A percentile compares a stretch with the other conserved stretches of the same genome.
Conservation (phyloP, 30 jellyfish, hydroid and myxozoan genomes). For the Hydra vulgaris region DNA sequence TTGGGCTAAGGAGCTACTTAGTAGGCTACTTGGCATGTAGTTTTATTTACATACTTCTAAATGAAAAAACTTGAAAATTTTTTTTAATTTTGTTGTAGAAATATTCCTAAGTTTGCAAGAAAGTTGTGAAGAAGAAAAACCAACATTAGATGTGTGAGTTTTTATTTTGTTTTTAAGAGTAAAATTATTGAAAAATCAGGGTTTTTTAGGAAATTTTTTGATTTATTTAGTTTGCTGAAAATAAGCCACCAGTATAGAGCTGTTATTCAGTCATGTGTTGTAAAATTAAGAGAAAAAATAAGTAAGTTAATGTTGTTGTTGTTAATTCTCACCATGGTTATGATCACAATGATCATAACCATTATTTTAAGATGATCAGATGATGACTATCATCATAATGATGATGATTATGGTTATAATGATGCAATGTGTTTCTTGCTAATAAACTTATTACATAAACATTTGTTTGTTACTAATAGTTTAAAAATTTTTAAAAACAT, state of each 20-base stretch:
- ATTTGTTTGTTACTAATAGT: too few relatives aligned
- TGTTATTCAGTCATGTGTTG: conserved; percentile 69
- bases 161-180: not conserved
- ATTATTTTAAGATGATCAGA: too few relatives aligned
- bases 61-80: too few relatives aligned
- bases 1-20: too few relatives aligned
- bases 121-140: conserved; percentile 16
- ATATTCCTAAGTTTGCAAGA: conserved; percentile 63
- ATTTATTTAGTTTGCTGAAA: conserved; percentile 31
- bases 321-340: not conserved
- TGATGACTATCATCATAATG: too few relatives aligned
- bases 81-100: too few relatives aligned
- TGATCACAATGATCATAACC: too few relatives aligned
- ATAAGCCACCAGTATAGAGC: conserved; percentile 76
- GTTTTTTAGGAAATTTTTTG: not conserved
- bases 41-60: not conserved
- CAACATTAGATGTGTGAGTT: conserved; percentile 12
- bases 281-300: conserved; percentile 44
- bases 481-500: too few relatives aligned
- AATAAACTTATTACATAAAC: too few relatives aligned
- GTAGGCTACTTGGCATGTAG: too few relatives aligned
- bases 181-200: not conserved
- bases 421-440: too few relatives aligned
- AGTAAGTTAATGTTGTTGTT: conserved; percentile 26
- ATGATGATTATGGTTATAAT: too few relatives aligned